phyloP scores from a whole-genome alignment of 2,797 vertebrate species.

The Aulostomus chinensis region DNA sequence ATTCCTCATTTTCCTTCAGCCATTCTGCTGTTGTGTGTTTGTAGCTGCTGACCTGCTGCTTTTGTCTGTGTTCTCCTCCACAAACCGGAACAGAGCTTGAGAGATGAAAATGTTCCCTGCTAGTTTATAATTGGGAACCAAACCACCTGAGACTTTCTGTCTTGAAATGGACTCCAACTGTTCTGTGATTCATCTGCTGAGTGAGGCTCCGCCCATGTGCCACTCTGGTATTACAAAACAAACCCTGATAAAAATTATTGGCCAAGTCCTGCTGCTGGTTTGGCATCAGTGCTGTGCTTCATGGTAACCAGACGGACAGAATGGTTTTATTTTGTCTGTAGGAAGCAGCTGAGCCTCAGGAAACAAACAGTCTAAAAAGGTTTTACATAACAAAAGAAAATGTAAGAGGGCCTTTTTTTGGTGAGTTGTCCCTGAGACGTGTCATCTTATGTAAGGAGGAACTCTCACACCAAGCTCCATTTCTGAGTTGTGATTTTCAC shows the following conservation, averaged over 20 bases:
- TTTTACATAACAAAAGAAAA: constrained; percentile 29
- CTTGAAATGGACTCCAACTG: neutral
- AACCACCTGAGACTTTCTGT: neutral
- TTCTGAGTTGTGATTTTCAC: no score
- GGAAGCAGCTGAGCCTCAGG: constrained; percentile 3
- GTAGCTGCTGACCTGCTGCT: no score
- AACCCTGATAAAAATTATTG: constrained; percentile 3
- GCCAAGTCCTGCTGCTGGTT: neutral
- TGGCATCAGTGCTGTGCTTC: constrained; percentile 1
- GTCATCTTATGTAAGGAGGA: constrained; percentile 14
- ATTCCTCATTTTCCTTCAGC: no score
- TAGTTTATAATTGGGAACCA: no score
- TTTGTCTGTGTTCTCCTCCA: no score
- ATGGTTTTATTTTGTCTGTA: constrained; percentile 19
- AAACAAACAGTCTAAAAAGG: constrained; percentile 6
- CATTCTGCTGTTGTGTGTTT: no score
- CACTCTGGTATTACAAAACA: neutral
- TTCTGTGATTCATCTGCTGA: neutral
- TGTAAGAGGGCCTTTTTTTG: neutral
- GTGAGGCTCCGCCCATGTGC: constrained; percentile 3
- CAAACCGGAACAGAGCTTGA: no score
- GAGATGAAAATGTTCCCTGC: no score
- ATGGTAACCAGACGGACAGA: constrained; percentile 9
- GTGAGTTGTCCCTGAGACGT: neutral
- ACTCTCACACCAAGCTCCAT: constrained; percentile 2